Evolutionary conservation across 2,888 invertebrate species (phyloP).

Genomic region (Aleiodes alternator): DNA sequence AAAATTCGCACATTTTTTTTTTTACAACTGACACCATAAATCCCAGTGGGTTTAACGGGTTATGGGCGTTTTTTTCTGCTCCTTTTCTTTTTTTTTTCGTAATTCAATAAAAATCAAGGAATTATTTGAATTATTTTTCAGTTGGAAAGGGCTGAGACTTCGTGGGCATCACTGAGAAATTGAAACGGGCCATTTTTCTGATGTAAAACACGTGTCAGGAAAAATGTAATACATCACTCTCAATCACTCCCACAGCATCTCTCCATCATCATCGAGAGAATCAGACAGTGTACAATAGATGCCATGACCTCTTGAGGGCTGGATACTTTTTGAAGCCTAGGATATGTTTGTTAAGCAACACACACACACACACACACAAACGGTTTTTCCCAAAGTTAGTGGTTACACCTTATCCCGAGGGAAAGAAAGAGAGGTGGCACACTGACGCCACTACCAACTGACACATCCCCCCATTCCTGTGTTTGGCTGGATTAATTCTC

Average conservation of each 20-base stretch:
- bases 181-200: neutral
- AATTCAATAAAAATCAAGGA: neutral
- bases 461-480: constrained; percentile 28
- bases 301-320: constrained; percentile 5
- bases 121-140: neutral
- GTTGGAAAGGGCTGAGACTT: neutral
- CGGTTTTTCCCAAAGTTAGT: constrained; percentile 14
- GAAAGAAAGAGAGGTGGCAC: constrained; percentile 13
- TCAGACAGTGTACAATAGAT: neutral
- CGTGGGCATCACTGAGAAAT: neutral
- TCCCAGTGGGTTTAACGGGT: constrained; percentile 27
- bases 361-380: neutral
- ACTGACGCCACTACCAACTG: constrained; percentile 24
- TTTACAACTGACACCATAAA: neutral
- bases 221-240: constrained; percentile 63
- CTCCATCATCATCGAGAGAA: neutral
- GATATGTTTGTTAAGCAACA: neutral
- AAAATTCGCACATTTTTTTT: constrained; percentile 54
- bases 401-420: constrained; percentile 32
- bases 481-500: constrained; percentile 30
- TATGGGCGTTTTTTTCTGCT: constrained; percentile 24
- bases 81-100: constrained; percentile 2
- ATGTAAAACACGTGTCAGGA: constrained; percentile 25
- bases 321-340: neutral
- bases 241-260: constrained; percentile 60